Percentiles rank a stretch among this genome's conserved stretches.
Conservation (phyloP, 2,113 vertebrate genomes). For the Atlantisia rogersi region DNA sequence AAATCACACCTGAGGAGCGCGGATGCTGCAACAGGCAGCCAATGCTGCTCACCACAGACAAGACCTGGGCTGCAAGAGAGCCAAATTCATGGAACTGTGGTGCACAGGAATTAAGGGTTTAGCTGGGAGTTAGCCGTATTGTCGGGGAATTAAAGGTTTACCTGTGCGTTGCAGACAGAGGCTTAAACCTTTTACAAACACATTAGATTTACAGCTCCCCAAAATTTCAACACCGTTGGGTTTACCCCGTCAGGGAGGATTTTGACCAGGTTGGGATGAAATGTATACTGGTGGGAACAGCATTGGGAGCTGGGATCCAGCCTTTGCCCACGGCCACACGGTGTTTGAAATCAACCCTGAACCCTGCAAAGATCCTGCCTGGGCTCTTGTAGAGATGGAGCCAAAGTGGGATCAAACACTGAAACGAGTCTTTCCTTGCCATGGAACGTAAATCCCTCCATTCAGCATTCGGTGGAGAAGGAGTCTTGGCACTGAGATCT, state of each 20-base stretch:
- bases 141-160: conserved; percentile 61
- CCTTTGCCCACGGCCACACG: background rate
- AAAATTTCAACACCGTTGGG: background rate
- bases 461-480: accelerated
- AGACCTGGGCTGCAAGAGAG: background rate
- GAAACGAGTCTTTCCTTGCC: background rate
- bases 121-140: conserved; percentile 19
- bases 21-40: background rate
- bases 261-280: background rate
- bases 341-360: background rate
- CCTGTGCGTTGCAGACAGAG: background rate
- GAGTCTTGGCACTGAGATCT: background rate
- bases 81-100: accelerated
- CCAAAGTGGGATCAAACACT: background rate
- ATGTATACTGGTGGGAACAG: background rate
- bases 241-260: conserved; percentile 41
- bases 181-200: conserved; percentile 25
- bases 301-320: background rate
- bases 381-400: background rate
- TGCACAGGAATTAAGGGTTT: background rate
- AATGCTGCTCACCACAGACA: accelerated
- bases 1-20: accelerated
- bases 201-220: conserved; percentile 17
- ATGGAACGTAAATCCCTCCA: accelerated
- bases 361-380: background rate